Evolutionary conservation across 2,888 invertebrate genomes (phyloP).

Genomic region (Tenthredo distinguenda): DNA sequence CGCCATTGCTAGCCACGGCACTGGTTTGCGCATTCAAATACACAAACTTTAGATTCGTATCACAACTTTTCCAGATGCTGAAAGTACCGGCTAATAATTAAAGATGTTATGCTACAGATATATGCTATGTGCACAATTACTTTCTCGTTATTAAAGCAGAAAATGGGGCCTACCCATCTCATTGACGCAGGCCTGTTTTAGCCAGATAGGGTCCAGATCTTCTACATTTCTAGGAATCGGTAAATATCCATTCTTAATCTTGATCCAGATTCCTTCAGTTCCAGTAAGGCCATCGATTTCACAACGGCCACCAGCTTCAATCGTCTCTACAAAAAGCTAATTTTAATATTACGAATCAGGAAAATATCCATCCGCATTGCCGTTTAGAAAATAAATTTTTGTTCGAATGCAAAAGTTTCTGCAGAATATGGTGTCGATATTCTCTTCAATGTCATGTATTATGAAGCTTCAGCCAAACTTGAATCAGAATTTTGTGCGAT

Average conservation of each 20-base stretch:
- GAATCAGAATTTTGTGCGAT: background rate
- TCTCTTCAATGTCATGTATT: background rate
- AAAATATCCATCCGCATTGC: background rate
- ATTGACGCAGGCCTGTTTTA: background rate
- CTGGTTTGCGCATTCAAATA: background rate
- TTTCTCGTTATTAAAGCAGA: background rate
- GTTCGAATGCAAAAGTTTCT: background rate
- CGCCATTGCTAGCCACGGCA: no score
- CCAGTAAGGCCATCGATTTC: background rate
- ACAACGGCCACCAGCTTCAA: background rate
- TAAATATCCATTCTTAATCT: background rate
- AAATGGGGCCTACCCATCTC: constrained; percentile 22
- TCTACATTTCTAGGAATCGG: background rate
- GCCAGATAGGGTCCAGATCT: background rate
- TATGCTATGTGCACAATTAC: background rate
- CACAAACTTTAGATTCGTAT: background rate
- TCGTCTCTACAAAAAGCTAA: background rate
- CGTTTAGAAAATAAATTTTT: background rate
- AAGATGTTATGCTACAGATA: background rate
- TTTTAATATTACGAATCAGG: background rate
- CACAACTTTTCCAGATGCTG: background rate
- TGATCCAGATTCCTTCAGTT: constrained; percentile 39
- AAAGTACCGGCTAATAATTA: background rate
- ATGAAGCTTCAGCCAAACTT: background rate
- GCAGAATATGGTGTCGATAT: background rate